Base-by-base conservation (phyloP, 2,113 vertebrate species). In the Rousettus leschenaultii region DNA sequence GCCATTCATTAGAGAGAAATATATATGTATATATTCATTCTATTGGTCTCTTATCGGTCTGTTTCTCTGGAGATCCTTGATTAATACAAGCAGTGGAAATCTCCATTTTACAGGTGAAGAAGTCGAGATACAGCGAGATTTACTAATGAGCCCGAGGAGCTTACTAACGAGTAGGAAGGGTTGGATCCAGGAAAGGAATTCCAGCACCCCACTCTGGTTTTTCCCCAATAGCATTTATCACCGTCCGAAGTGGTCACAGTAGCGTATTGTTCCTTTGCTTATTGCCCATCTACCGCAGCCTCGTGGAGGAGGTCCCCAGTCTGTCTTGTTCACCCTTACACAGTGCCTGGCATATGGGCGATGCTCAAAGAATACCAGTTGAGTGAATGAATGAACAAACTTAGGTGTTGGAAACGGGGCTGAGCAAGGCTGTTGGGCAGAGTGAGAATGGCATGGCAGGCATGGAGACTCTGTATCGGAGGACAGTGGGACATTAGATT, bases 391-490 rank as follows among this genome's bases (percentile, higher is more conserved):
- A 18, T 14, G 35, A 14, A 26, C 4, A 5, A 22, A 35, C 4
- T 1, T 22, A 48, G 40, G 48, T 6, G 26, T 12, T 22, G 33
- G 43, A 18, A n/a, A 22, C 15, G 6, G 35, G 63, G 40, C 45
- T 13, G 68, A 55, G 66, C 66, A 40, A 57, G 9, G 14, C 11
- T 11, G 16, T 18, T 11, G 66, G 40, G 66, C 66, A 53, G 57
- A 51, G 45, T 1, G 66, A 48, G 61, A 53, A 51, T 0, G 19
- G 28, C 0, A 1, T 5, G 43, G n/a, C 33, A 19, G 15, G 19
- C 7, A 0, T 0, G 11, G 55, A 55, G 45, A 26, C 6, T 26
- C 0, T 22, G 48, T 13, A 8, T 0, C 8, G 18, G 43, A 22
- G 93, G 38, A 84, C 1, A 18, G 43, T 4, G 24, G 14, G 71